Conservation (phyloP, 2,888 invertebrate species). For the Latrodectus elegans region DNA sequence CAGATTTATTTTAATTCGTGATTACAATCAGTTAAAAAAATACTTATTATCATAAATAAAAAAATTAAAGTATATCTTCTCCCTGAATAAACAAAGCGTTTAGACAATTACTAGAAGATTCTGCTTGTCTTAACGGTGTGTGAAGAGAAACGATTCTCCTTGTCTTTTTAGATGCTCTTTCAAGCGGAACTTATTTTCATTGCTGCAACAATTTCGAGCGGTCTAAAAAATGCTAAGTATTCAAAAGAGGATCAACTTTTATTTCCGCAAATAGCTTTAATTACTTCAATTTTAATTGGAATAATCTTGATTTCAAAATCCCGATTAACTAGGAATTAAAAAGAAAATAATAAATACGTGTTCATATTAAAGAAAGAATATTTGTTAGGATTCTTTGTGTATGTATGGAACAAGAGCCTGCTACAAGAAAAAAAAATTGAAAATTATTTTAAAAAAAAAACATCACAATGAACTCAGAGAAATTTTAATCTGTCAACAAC, state of each 20-base stretch:
- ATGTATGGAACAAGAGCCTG: slow-evolving; percentile 42
- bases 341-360: slow-evolving; percentile 33
- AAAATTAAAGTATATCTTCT: no score
- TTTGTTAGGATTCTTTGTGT: slow-evolving; percentile 38
- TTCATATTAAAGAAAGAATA: slow-evolving; percentile 8
- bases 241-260: slow-evolving; percentile 53
- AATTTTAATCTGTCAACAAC: slow-evolving; percentile 51
- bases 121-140: no score
- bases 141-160: no score
- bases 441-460: slow-evolving; percentile 7
- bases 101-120: no score
- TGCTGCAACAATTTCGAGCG: not conserved
- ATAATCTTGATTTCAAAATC: slow-evolving; percentile 51
- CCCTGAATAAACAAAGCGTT: no score
- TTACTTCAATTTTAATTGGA: slow-evolving; percentile 60
- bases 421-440: slow-evolving; percentile 14
- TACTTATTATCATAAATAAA: no score
- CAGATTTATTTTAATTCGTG: no score
- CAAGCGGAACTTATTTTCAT: not conserved
- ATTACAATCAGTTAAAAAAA: no score
- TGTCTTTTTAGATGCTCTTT: not conserved
- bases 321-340: slow-evolving; percentile 58
- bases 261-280: slow-evolving; percentile 40
- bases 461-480: slow-evolving; percentile 6
- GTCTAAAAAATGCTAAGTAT: slow-evolving; percentile 36